phyloP scores from a whole-genome alignment of 2,797 vertebrate species.

The Smutsia temminckii region DNA sequence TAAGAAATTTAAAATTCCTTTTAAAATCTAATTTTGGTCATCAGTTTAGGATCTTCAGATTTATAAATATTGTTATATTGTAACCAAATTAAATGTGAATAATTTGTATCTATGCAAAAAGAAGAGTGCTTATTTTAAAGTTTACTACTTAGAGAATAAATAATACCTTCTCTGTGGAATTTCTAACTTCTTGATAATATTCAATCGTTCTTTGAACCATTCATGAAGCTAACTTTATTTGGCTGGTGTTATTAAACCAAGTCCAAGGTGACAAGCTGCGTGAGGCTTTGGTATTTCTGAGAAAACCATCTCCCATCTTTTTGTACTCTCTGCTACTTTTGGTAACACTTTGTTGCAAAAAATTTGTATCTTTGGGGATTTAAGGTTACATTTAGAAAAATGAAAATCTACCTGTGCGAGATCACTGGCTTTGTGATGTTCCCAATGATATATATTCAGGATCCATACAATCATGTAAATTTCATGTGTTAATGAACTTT shows the following conservation, averaged over 20 bases:
- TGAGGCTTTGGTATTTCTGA: not conserved
- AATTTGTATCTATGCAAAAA: slow-evolving; percentile 16
- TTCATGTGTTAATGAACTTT: slow-evolving; percentile 52
- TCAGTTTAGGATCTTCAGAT: not conserved
- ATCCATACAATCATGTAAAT: not conserved
- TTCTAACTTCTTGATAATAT: not conserved
- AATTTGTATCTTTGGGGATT: not conserved
- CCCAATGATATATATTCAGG: slow-evolving; percentile 19
- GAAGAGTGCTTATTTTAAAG: not conserved
- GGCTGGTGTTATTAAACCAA: not conserved
- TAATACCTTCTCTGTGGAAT: not conserved
- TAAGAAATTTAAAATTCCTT: not conserved
- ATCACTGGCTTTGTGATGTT: slow-evolving; percentile 39
- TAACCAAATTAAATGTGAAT: slow-evolving; percentile 3
- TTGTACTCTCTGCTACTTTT: not conserved
- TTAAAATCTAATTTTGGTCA: not conserved
- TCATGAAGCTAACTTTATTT: not conserved
- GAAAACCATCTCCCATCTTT: not conserved
- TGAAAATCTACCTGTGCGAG: not conserved
- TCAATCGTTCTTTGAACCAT: not conserved
- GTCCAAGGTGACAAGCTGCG: not conserved
- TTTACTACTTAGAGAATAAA: not conserved
- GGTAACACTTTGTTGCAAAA: not conserved
- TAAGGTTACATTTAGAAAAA: slow-evolving; percentile 25
- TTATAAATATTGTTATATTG: not conserved